A percentile compares a stretch with the other conserved stretches of the same genome.
Conservation (phyloP, 2,113 vertebrate species). For the Hippocampus abdominalis region DNA sequence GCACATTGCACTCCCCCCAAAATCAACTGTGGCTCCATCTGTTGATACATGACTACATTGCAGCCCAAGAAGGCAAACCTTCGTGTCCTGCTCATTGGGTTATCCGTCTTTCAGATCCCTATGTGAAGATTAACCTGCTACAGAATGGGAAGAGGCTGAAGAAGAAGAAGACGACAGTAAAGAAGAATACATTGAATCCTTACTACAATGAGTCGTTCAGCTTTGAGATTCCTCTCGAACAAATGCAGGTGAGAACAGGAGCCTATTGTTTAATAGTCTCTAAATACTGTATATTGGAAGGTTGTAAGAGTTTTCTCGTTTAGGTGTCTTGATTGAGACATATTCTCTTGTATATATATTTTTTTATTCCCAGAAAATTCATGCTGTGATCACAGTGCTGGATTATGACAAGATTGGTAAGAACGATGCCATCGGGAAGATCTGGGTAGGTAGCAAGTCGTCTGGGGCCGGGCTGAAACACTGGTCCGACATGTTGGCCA, state of each 20-base stretch:
- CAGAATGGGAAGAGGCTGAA: slow-evolving; percentile 95
- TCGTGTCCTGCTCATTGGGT: not conserved
- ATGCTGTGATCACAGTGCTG: slow-evolving; percentile 94
- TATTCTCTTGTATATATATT: not conserved
- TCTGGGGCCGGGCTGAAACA: slow-evolving; percentile 91
- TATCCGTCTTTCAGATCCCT: slow-evolving; percentile 79
- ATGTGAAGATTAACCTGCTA: slow-evolving; percentile 95
- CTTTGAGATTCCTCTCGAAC: slow-evolving; percentile 97
- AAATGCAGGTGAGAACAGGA: slow-evolving; percentile 83
- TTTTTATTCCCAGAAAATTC: slow-evolving; percentile 81
- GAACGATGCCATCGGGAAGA: slow-evolving; percentile 96
- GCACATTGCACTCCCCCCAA: slow-evolving; percentile 7
- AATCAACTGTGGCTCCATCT: slow-evolving; percentile 55
- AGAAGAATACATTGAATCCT: slow-evolving; percentile 96
- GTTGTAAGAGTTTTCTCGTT: too few relatives aligned
- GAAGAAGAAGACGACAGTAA: slow-evolving; percentile 99
- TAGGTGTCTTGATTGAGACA: not conserved
- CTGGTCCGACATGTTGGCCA: slow-evolving; percentile 98
- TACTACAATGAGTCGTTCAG: slow-evolving; percentile 99
- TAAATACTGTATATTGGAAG: too few relatives aligned
- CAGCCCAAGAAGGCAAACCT: slow-evolving; percentile 17
- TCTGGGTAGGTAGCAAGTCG: slow-evolving; percentile 89
- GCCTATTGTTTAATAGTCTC: not conserved
- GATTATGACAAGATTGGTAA: slow-evolving; percentile 99
- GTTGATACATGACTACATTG: slow-evolving; percentile 43